phyloP scores from a whole-genome alignment of 1,140 invertebrate species.

The Grapholita molesta region DNA sequence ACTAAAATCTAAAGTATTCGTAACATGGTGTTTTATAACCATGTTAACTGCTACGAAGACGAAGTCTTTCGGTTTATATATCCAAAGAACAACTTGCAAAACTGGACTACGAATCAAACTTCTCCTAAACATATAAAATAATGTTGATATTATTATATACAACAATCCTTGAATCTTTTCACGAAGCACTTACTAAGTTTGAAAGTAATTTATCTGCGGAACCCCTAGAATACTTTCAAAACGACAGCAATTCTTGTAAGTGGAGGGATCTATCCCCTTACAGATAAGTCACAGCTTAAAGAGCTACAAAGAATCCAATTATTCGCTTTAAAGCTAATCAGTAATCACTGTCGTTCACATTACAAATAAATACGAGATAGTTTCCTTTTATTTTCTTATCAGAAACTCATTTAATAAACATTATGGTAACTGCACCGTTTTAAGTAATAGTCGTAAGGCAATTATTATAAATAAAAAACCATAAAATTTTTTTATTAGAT shows the following conservation, averaged over 20 bases:
- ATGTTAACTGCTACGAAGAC: no score
- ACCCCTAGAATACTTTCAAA: not conserved
- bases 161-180: not conserved
- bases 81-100: not conserved
- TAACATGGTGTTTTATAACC: no score
- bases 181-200: constrained; percentile 8
- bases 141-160: not conserved
- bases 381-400: no score
- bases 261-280: constrained; percentile 4
- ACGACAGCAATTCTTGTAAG: constrained; percentile 10
- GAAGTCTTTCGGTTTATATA: no score
- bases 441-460: no score
- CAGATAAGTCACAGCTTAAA: not conserved
- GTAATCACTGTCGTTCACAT: no score
- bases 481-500: no score
- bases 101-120: not conserved
- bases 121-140: not conserved
- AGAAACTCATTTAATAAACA: no score
- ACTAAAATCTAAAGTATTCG: no score
- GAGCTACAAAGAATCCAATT: not conserved
- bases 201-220: not conserved
- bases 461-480: no score
- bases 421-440: no score
- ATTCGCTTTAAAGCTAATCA: not conserved
- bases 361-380: no score